Conservation (phyloP, 2,888 invertebrate species). For the Tetranychus truncatus region DNA sequence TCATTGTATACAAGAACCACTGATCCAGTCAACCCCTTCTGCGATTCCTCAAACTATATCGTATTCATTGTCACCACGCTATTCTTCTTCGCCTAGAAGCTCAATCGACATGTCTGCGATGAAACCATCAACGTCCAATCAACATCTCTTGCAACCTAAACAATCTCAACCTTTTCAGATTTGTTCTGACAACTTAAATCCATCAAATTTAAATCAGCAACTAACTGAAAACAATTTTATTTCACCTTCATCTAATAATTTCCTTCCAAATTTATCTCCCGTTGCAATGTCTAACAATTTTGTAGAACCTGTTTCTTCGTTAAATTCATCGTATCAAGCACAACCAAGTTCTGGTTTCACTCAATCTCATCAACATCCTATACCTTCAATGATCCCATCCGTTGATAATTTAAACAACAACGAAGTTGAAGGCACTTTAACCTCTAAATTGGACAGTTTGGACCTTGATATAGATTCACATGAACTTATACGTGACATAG, state of each 20-base stretch:
- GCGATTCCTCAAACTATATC: neutral
- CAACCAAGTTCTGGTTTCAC: neutral
- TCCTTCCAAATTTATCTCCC: neutral
- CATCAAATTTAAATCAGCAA: neutral
- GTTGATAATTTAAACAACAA: slow-evolving; percentile 9
- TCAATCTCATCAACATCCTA: neutral
- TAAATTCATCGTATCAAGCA: neutral
- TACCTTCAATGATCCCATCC: slow-evolving; percentile 3
- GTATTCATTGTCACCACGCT: neutral
- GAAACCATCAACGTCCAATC: neutral
- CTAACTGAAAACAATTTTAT: neutral
- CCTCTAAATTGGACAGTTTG: slow-evolving; percentile 21
- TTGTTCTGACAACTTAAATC: neutral
- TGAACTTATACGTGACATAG: slow-evolving; percentile 21
- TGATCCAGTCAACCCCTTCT: neutral
- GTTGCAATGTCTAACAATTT: neutral
- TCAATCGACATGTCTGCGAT: neutral
- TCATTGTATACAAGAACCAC: slow-evolving; percentile 3
- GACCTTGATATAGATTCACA: slow-evolving; percentile 25
- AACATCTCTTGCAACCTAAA: neutral
- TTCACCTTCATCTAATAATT: neutral
- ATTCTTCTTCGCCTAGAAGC: neutral
- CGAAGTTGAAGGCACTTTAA: neutral
- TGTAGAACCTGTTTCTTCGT: neutral
- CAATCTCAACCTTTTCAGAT: neutral